Conservation (phyloP, 2,888 invertebrate genomes). For the Agrochola lota region DNA sequence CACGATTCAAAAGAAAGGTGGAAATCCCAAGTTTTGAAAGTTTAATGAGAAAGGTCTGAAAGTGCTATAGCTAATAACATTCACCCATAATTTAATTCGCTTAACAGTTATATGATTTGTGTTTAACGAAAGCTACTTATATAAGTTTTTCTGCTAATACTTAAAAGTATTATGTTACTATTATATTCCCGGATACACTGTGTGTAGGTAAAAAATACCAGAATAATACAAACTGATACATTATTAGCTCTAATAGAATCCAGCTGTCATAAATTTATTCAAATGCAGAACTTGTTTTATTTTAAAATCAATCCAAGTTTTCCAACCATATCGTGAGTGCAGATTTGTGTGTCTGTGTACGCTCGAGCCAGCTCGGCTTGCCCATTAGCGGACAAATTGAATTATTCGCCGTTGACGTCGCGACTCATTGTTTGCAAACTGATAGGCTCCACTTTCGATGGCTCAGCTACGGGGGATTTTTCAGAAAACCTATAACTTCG, state of each 20-base stretch:
- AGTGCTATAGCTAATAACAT: not conserved
- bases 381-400: constrained; percentile 77
- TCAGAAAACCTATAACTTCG: constrained; percentile 66
- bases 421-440: constrained; percentile 78
- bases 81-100: not conserved
- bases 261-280: not conserved
- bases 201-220: not conserved
- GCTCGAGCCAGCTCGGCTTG: constrained; percentile 22
- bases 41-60: constrained; percentile 4
- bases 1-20: constrained; percentile 24
- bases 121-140: not conserved
- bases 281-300: not conserved
- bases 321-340: constrained; percentile 1
- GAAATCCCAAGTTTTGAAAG: not conserved
- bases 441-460: constrained; percentile 65
- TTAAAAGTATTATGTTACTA: too few relatives aligned
- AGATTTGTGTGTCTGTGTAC: constrained; percentile 18
- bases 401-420: constrained; percentile 76
- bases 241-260: not conserved
- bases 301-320: not conserved
- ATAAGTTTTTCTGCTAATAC: too few relatives aligned
- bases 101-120: not conserved
- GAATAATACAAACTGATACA: not conserved
- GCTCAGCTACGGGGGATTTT: constrained; percentile 65
- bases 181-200: not conserved